phyloP scores from a whole-genome alignment of 1,140 invertebrate species.

The Anagrus nilaparvatae region DNA sequence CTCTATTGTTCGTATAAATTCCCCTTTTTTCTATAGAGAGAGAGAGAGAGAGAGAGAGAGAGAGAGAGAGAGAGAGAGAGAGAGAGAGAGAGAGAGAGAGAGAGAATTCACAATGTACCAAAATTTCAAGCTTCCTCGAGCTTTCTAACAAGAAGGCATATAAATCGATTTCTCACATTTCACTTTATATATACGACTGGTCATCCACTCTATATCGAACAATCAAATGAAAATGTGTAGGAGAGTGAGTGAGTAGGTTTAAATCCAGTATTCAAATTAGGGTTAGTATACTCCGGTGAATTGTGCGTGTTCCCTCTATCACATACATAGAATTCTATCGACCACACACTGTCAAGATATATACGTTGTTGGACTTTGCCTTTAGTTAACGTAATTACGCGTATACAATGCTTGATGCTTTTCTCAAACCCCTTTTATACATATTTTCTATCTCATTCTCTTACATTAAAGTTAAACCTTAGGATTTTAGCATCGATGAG shows the following conservation, averaged over 20 bases:
- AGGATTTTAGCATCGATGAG: no score
- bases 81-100: background rate
- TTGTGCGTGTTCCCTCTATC: slow-evolving; percentile 18
- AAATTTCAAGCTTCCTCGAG: background rate
- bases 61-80: background rate
- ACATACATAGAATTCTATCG: slow-evolving; percentile 8
- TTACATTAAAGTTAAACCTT: no score
- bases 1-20: no score
- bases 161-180: slow-evolving; percentile 15
- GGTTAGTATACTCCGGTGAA: slow-evolving; percentile 11
- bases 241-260: slow-evolving; percentile 7
- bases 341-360: slow-evolving; percentile 22
- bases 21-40: background rate
- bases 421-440: slow-evolving; percentile 25
- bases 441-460: slow-evolving; percentile 13
- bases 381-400: slow-evolving; percentile 37
- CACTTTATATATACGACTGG: background rate
- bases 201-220: background rate
- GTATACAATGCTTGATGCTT: slow-evolving; percentile 35
- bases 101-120: slow-evolving; percentile 2
- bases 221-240: background rate
- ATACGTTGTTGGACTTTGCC: slow-evolving; percentile 24
- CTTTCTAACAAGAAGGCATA: slow-evolving; percentile 5
- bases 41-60: background rate
- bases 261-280: slow-evolving; percentile 31